These are phyloP conservation scores for Neolamprologus modestus DNA, from an alignment of 2,113 vertebrate species.

Conservation along the genomic window DNA sequence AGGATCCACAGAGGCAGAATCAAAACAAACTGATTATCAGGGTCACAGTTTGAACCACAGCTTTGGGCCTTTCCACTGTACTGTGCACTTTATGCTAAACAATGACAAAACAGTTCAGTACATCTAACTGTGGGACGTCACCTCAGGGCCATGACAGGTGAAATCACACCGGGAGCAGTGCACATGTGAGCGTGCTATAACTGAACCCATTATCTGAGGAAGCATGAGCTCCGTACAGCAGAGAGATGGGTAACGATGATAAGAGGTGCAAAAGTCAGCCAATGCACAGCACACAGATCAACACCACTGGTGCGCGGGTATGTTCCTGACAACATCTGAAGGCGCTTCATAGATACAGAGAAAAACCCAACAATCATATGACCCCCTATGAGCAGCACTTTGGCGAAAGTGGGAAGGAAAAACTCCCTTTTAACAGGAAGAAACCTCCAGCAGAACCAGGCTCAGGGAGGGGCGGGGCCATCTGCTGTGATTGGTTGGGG, in stretches of 20 bases:
- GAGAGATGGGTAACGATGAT: not conserved
- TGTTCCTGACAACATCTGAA: not conserved
- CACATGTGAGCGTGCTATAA: accelerated
- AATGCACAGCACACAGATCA: not conserved
- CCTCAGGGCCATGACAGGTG: not conserved
- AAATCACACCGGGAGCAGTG: not conserved
- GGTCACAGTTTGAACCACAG: not conserved
- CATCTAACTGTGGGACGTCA: not conserved
- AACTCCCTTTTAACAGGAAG: not conserved
- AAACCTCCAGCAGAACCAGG: not conserved
- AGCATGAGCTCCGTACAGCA: not conserved
- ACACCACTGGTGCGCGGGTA: not conserved
- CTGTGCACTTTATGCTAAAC: not conserved
- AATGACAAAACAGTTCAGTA: not conserved
- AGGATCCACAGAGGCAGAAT: not conserved
- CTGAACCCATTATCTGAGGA: not conserved
- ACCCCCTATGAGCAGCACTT: not conserved
- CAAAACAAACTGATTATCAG: not conserved
- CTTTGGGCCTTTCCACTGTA: not conserved
- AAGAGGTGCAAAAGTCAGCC: not conserved
- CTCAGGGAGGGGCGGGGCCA: not conserved
- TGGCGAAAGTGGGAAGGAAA: not conserved
- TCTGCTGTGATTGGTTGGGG: not conserved
- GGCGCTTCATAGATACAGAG: accelerated
- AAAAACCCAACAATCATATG: not conserved